Conservation (phyloP, 2,113 vertebrate species). For the Tragelaphus strepsiceros region DNA sequence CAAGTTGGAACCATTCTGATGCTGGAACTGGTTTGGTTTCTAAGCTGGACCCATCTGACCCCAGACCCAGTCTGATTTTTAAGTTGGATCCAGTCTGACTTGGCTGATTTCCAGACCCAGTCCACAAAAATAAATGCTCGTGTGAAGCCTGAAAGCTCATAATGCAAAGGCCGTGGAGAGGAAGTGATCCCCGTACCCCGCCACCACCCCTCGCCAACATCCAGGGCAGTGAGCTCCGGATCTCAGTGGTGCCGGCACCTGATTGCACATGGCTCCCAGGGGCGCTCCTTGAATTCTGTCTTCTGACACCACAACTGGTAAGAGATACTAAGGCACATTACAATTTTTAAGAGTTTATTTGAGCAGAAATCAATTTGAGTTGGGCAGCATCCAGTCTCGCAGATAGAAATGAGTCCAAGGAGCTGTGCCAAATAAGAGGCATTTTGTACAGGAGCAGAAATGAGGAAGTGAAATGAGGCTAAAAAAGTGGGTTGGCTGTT, state of each 20-base stretch:
- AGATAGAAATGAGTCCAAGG: neutral
- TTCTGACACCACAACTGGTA: neutral
- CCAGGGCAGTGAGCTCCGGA: neutral
- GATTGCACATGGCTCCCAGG: neutral
- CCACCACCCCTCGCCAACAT: rapidly evolving
- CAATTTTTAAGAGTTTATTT: neutral
- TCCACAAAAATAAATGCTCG: neutral
- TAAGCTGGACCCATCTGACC: neutral
- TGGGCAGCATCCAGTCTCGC: neutral
- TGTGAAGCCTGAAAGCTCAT: neutral
- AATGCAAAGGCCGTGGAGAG: neutral
- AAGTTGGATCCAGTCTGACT: neutral
- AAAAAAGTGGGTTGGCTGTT: no score
- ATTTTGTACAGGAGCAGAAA: neutral
- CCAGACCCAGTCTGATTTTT: neutral
- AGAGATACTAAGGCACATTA: neutral
- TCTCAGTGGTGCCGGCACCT: neutral
- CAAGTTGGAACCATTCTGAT: neutral
- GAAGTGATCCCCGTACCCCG: neutral
- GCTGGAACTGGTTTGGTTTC: neutral
- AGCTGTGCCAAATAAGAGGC: neutral
- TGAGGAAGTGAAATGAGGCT: neutral
- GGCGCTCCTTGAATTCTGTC: neutral
- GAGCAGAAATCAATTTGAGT: neutral
- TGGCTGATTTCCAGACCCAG: neutral